Base-by-base conservation (phyloP, 2,797 vertebrate species). In the Platalea minor region DNA sequence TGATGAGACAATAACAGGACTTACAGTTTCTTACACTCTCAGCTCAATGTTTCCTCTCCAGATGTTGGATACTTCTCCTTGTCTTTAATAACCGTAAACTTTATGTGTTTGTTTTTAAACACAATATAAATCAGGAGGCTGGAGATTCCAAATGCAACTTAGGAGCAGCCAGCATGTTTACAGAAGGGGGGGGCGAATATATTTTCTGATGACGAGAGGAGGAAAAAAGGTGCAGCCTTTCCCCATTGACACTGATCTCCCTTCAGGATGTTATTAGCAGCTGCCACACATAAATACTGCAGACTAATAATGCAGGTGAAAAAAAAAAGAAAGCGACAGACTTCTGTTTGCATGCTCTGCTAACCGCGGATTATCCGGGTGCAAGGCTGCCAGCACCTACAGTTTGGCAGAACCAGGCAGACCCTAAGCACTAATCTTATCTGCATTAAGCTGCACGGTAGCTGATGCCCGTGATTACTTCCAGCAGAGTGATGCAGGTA, bases 401-500 rank as follows among this genome's bases (percentile, higher is more conserved):
- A 79, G 96, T 95, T 70, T 64, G 92, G 91, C 39, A 23, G 78
- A 94, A 96, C 95, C 48, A 94, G 97, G 94, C 97, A 97, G 95
- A 96, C 96, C 86, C 91, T 59, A 54, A 97, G 85, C 97, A 97
- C 97, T 81, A 93, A 96, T 96, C 98, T 98, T 96, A 98, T 98
- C 98, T 98, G 98, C 98, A 98, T 98, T 97, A 97, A 97, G 91
- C 98, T 94, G 95, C 95, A 96, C 94, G 56, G 93, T 89, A 93
- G 98, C 97, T 93, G 97, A 97, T 97, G 96, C 95, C 97, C 67
- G 97, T 86, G 98, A 98, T 98, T 97, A 97, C 98, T 97, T 98
- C 97, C 97, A 95, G 96, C 97, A 96, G 96, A 97, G 97, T 97
- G 97, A 96, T 97, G 97, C 97, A 98, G 98, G 98, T 98, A 97